Evolutionary conservation across 2,113 vertebrate species (phyloP), one percentile per base, ranked within the genome.

Genomic region (Notechis scutatus): DNA sequence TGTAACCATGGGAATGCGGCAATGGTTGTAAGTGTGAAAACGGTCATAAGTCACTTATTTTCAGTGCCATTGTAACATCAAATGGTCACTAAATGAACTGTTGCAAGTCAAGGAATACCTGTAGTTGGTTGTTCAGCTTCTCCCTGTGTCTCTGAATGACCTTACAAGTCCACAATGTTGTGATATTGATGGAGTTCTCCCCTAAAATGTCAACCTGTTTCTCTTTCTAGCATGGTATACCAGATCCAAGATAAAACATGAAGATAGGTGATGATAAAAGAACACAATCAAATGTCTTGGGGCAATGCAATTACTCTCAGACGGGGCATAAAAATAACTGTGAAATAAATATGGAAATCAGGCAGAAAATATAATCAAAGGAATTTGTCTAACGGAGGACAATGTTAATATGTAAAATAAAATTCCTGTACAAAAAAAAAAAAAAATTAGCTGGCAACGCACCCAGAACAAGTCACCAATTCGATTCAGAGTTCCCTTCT

Each of bases 341-440:
- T 89, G 7, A 94, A 93, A 96, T 94, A 96, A 96, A 96, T 95
- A 96, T 93, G 94, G 95, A 96, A 96, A 96, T 96, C 95, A 95
- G 95, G 90, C 1, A 92, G 93, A 95, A 96, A 96, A 96, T 96
- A 94, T 94, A 94, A 94, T 94, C 96, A 95, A 95, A 10, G 56
- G 96, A 94, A 94, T 94, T 95, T 96, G 94, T 96, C 95, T 96
- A 96, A 96, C 92, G 94, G 94, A 94, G 64, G 87, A 81, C 90
- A 96, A 96, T 94, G 96, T 95, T 96, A 96, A 96, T 96, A 95
- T 93, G 95, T 85, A 93, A 95, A 15, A 6, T 1, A 69, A n/a
- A 94, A 95, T 94, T 56, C 94, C 96, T 93, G 94, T 92, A 94
- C 95, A 96, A 96, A 95, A 96, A 96, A 47, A 47, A 47, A 47